phyloP scores from a whole-genome alignment of 2,888 invertebrate species.

The Polylopha cassiicola region DNA sequence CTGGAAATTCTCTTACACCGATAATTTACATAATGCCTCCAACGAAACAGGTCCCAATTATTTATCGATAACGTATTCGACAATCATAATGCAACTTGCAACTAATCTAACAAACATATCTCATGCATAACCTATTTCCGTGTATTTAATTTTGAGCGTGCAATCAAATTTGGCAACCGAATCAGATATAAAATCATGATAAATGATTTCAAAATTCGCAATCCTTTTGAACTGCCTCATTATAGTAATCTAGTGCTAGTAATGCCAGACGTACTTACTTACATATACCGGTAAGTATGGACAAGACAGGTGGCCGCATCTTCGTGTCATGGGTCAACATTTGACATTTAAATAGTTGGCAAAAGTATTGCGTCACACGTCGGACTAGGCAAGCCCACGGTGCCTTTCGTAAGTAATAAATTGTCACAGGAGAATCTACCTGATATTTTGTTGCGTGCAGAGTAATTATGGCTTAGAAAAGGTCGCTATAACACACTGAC shows the following conservation, averaged over 20 bases:
- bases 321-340: conserved; percentile 64
- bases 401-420: conserved; percentile 48
- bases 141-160: background rate
- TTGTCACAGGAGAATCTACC: conserved; percentile 45
- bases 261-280: conserved; percentile 11
- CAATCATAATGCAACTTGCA: conserved; percentile 6
- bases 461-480: conserved; percentile 52
- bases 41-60: conserved; percentile 14
- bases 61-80: conserved; percentile 8
- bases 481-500: conserved; percentile 45
- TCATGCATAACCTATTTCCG: conserved; percentile 1
- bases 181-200: conserved; percentile 7
- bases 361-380: conserved; percentile 53
- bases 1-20: conserved; percentile 1
- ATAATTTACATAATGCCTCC: conserved; percentile 14
- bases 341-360: conserved; percentile 61
- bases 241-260: conserved; percentile 8
- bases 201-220: conserved; percentile 11
- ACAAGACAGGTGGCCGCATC: conserved; percentile 50
- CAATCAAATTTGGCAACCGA: conserved; percentile 12
- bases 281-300: conserved; percentile 25
- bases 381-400: conserved; percentile 28
- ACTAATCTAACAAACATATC: conserved; percentile 15
- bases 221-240: conserved; percentile 10
- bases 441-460: conserved; percentile 51